These are phyloP conservation scores for Zaprionus obscuricornis DNA, from an alignment of 2,888 invertebrate species.

Conservation along the genomic window DNA sequence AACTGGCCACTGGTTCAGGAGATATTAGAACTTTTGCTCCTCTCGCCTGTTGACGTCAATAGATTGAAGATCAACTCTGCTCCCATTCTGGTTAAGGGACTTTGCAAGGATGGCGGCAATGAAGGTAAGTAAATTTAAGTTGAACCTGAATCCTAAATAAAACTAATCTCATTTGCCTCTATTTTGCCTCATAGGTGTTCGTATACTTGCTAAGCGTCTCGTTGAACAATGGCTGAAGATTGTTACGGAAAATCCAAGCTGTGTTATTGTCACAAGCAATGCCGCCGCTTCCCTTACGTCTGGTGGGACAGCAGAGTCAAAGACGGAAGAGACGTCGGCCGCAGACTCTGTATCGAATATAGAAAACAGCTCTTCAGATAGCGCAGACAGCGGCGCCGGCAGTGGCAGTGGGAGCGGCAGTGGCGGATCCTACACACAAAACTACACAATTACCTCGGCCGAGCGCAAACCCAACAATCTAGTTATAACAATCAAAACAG, in stretches of 20 bases:
- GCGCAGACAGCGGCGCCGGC: slow-evolving; percentile 83
- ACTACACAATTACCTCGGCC: slow-evolving; percentile 75
- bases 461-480: slow-evolving; percentile 74
- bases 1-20: slow-evolving; percentile 95
- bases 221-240: slow-evolving; percentile 96
- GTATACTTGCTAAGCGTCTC: slow-evolving; percentile 90
- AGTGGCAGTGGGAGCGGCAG: too few species aligned
- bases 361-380: slow-evolving; percentile 68
- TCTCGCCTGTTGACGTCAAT: slow-evolving; percentile 95
- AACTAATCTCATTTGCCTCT: neutral
- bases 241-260: slow-evolving; percentile 89
- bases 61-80: slow-evolving; percentile 95
- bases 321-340: slow-evolving; percentile 11
- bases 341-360: slow-evolving; percentile 44
- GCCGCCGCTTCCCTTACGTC: slow-evolving; percentile 4
- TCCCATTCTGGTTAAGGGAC: slow-evolving; percentile 94
- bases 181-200: slow-evolving; percentile 86
- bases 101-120: slow-evolving; percentile 92
- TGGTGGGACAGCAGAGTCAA: slow-evolving; percentile 11
- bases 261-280: slow-evolving; percentile 11
- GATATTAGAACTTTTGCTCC: slow-evolving; percentile 91
- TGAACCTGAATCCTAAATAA: neutral
- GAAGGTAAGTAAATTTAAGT: slow-evolving; percentile 87
- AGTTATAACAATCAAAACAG: slow-evolving; percentile 84
- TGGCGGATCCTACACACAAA: slow-evolving; percentile 61